Evolutionary conservation across 2,113 vertebrate genomes (phyloP), one percentile per base, ranked within the genome.

Genomic region (Festucalex cinctus): DNA sequence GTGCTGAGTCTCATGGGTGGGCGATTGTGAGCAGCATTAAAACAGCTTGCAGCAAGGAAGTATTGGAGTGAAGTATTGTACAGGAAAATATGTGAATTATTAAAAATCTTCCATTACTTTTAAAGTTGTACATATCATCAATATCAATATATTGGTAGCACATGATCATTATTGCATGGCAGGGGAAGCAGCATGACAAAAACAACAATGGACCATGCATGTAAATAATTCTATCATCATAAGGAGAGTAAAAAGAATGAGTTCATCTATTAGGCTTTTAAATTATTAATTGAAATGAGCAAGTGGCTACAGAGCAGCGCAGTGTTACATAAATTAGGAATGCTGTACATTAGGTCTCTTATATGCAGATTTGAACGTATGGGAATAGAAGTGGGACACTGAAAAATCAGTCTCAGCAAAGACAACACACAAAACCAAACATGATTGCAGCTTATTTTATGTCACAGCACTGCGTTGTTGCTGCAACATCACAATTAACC

Each of bases 231-330:
- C 44, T 22, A n/a, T 2, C 53, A 37, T 4, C 69, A 78, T 26
- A 24, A 67, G 36, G 1, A 19, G 57, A 63, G n/a, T 17, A 13
- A 6, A 35, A n/a, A 59, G 26, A 74, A 71, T 35, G 26, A 70
- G 44, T 58, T 48, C 60, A 75, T 79, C 49, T 78, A 79, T 78
- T 77, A 78, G 46, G 6, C 37, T 77, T n/a, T 83, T 85, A 53
- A 87, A 84, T 80, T 54, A 86, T 86, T 58, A 76, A 88, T 83
- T 28, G 26, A 67, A 68, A 8, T 44, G 39, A 73, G 65, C 61
- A 68, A 73, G 63, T 77, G 67, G 37, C 69, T 58, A 66, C 70
- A 67, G 63, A 7, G 8, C 70, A 26, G 53, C 26, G 3, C 70
- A 26, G 39, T 17, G 57, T 71, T 85, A 62, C 65, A 85, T 86